Conservation (phyloP, 2,797 vertebrate species). For the Gephyroberyx darwinii region DNA sequence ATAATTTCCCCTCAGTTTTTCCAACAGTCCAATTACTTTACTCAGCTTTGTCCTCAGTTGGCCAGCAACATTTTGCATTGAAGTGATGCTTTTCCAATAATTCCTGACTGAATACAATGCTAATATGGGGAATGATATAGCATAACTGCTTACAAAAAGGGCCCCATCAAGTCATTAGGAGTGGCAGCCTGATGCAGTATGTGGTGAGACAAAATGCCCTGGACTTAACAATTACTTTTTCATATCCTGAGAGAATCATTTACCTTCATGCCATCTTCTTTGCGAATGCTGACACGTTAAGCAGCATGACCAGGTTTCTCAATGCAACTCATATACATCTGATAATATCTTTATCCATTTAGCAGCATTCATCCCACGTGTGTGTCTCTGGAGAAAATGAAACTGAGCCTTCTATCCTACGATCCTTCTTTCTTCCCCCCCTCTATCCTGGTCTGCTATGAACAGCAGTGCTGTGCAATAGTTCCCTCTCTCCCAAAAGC, state of each 20-base stretch:
- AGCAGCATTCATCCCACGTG: constrained; percentile 48
- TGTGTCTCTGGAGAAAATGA: constrained; percentile 58
- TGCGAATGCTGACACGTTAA: constrained; percentile 28
- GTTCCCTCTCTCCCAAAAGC: constrained; percentile 49
- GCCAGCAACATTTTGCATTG: neutral
- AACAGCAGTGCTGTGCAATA: constrained; percentile 36
- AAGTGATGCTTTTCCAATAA: constrained; percentile 3
- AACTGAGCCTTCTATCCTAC: constrained; percentile 39
- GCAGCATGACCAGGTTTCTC: neutral
- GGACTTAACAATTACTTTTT: constrained; percentile 2
- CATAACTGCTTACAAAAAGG: neutral
- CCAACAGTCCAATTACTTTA: neutral
- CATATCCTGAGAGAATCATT: neutral
- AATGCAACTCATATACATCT: constrained; percentile 2
- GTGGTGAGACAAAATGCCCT: constrained; percentile 5
- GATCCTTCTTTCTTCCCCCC: constrained; percentile 4
- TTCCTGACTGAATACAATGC: constrained; percentile 7
- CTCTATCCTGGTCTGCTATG: constrained; percentile 28
- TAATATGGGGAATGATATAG: constrained; percentile 1
- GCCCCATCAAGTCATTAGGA: constrained; percentile 4
- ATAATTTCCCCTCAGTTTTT: neutral
- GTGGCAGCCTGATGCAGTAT: neutral
- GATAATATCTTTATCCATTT: constrained; percentile 43
- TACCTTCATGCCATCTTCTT: constrained; percentile 18
- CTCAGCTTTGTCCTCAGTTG: constrained; percentile 1